phyloP scores from a whole-genome alignment of 2,797 vertebrate genomes.

The Knipowitschia caucasica region DNA sequence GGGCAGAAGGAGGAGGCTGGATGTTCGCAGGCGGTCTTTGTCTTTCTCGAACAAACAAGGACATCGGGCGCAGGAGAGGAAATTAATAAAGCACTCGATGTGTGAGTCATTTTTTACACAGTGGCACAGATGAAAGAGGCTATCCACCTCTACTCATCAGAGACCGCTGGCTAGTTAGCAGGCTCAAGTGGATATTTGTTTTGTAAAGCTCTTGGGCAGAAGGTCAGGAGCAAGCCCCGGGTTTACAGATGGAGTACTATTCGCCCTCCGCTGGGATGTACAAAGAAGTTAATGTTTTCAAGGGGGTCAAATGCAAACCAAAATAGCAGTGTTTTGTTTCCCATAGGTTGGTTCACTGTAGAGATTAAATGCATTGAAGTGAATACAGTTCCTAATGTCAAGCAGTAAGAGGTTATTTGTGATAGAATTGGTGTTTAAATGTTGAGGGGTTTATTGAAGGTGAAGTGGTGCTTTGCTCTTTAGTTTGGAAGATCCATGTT shows the following conservation, averaged over 20 bases:
- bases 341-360: constrained; percentile 16
- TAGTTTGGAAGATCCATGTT: too few relatives aligned
- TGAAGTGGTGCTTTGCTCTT: too few relatives aligned
- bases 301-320: constrained; percentile 38
- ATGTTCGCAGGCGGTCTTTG: constrained; percentile 54
- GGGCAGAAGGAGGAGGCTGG: constrained; percentile 27
- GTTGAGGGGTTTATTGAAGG: neutral
- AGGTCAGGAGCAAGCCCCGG: constrained; percentile 30
- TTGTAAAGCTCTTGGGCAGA: constrained; percentile 35
- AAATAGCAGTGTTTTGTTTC: constrained; percentile 29
- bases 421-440: neutral
- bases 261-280: constrained; percentile 44
- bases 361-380: constrained; percentile 14
- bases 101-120: constrained; percentile 51
- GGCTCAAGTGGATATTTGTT: constrained; percentile 55
- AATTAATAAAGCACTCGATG: constrained; percentile 61
- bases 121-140: constrained; percentile 56
- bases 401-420: neutral
- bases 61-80: constrained; percentile 42
- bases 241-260: constrained; percentile 41
- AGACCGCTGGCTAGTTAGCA: constrained; percentile 44
- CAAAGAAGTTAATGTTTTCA: constrained; percentile 39
- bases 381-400: constrained; percentile 5
- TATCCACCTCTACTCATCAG: constrained; percentile 53
- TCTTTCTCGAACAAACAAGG: constrained; percentile 73